Base-by-base conservation (phyloP, 2,113 vertebrate genomes). In the Microcebus murinus region DNA sequence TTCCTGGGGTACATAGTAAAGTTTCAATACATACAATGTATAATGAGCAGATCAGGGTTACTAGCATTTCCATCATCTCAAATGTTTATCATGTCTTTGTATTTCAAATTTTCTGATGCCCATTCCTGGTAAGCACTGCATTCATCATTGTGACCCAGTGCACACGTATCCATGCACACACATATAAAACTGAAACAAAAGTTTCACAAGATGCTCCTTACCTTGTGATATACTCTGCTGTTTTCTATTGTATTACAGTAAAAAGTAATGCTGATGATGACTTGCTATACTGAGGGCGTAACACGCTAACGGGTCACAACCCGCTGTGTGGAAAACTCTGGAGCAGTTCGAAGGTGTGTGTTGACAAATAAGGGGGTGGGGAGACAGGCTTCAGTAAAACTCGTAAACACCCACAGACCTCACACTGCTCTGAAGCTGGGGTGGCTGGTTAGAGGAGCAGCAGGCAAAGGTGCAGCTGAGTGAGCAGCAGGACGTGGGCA, bases 401-500 rank as follows among this genome's bases (percentile, higher is more conserved):
- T 36, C 17, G 34, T 36, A 6, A 12, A 80, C 89, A 34, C 23
- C 34, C 27, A 48, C 21, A 63, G 91, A 70, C 55, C 10, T 95
- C 83, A 59, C 63, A 11, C 18, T 1, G 3, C 18, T 48, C 21
- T 29, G 52, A 48, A 83, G 21, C 25, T 27, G 77, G 70, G 17
- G 48, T 0, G 2, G 20, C 4, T 10, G 39, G 50, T 23, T 34
- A 20, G 73, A 34, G 36, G 39, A 36, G 67, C 83, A 63, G 29
- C 2, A 3, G n/a, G n/a, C 87, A 39, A 81, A 45, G 84, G 8
- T 0, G 15, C 1, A 4, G 39, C 29, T n/a, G n/a, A 4, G 18
- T 0, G 25, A 25, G 48, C 2, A 3, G 10, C 4, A 7, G 20
- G 42, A 11, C 3, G 10, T 0, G 42, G 29, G 39, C 8, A 0